Evolutionary conservation across 2,797 vertebrate genomes (phyloP), one percentile per base, ranked within the genome.

Genomic region (Chrosomus eos): DNA sequence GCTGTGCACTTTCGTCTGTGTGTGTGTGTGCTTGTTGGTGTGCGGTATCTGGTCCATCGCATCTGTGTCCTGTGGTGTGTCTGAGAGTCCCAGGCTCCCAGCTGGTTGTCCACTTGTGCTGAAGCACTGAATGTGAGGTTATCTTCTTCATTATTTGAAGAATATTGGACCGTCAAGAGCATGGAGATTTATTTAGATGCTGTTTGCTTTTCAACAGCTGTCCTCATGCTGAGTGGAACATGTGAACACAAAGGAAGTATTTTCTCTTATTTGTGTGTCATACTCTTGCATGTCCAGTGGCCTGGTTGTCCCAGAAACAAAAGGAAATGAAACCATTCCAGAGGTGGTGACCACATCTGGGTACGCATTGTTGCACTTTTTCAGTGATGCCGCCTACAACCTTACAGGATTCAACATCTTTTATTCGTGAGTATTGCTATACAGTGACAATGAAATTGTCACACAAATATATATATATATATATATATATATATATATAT

Each of bases 321-420:
- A 96, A 81, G 96, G 97, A 66, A 99, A 99, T 74, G 98, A 99
- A 94, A 99, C 97, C 0, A 97, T 99, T 88, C 98, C 98, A 81
- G 98, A 99, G 91, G 98, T 99, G 3, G 96, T 98, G 88, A 97
- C 98, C 10, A 98, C 96, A 19, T 99, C 98, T 74, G 98, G 98
- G 89, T 99, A 97, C 68, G 97, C 98, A 71, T 94, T 99, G 88
- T 94, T 99, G 18, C 98, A 99, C 94, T 99, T 99, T 91, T 99
- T 99, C 90, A 99, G 98, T 80, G 98, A 99, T 74, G 98, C 98
- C 87, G 98, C 98, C 43, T 99, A 99, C 91, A 99, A 99, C 90
- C 91, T 99, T 48, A 99, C 98, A 0, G 98, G 98, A 89, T 99
- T 99, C 93, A 97, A 99, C 90, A 98, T 99, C 92, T 99, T 98